Base-by-base conservation (phyloP, 2,888 invertebrate genomes). In the Cremastinae sp. region DNA sequence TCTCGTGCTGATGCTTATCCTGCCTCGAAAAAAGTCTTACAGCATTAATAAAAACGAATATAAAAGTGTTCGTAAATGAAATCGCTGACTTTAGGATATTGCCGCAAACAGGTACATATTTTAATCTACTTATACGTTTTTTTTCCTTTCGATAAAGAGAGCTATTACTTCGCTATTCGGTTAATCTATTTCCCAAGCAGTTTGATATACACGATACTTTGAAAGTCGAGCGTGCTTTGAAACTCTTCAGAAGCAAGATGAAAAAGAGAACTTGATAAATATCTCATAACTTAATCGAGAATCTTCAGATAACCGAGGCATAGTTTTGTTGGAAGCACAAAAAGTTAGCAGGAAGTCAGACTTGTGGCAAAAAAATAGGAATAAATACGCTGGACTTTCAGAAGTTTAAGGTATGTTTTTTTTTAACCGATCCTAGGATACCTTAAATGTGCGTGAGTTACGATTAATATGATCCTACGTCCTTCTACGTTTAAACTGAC, bases 401-500 rank as follows among this genome's bases (percentile, higher is more conserved):
- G 61, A 77, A 65, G 51, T 51, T 58, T 41, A 76, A 73, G 69
- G 65, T 77, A 65, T 59, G 16, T 43, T 53, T 49, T 43, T 53
- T 49, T 53, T 66, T 43, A 65, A 65, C 72, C 58, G 45, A 65
- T 59, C 53, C 76, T 73, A 76, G 53, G 49, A 65, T 77, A 77
- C 68, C 65, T 70, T 73, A 73, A 74, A 74, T 73, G 76, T 73
- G 76, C 76, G 76, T 77, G 73, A 59, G 73, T 77, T 77, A 77
- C 64, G 55, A 77, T 77, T 77, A 77, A 70, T 77, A 77, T 53
- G 58, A 74, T 83, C 64, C 71, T 76, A 76, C 70, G 47, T 66
- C 53, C 73, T 39, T 65, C 79, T 79, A 79, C 73, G 58, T 76
- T 77, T 75, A 69, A 69, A 79, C 81, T 80, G 80, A 85, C 82